Base-by-base conservation (phyloP, 2,888 invertebrate species). In the Notodonta dromedarius region DNA sequence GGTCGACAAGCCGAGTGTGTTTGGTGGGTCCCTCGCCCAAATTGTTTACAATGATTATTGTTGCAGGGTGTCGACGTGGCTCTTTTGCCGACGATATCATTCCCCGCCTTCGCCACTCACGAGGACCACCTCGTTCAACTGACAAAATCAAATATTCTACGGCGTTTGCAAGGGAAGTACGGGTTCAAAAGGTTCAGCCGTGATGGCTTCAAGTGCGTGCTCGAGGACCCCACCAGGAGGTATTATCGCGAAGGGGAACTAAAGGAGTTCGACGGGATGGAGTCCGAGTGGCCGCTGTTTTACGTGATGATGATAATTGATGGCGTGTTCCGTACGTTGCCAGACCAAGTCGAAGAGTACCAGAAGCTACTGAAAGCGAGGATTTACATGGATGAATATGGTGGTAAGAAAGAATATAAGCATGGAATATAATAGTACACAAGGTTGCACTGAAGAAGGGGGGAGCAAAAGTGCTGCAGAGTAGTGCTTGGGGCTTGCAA, bases 231-330 rank as follows among this genome's bases (percentile, higher is more conserved):
- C 51, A 94, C 94, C 58, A 94, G 96, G 70, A 93, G 95, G 88
- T 98, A 97, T 90, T 99, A 99, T 85, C 95, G 96, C 71, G 96
- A 97, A 78, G 98, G 98, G 14, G 99, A 99, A 92, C 95, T 99
- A 3, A 98, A 98, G 88, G 96, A 98, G 81, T 99, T 99, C 90
- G 99, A 99, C 82, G 97, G 97, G 53, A 95, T 99, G 13, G 99
- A 99, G 91, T 98, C 98, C 71, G 99, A 99, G 87, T 99, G 99
- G 99, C 99, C 99, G 0, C 88, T 99, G 57, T 99, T 99, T 89
- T 98, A 97, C 82, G 96, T 98, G 53, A 97, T 97, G 86, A 97
- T 99, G 96, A 97, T 99, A 56, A 98, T 99, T 73, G 99, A 99
- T 86, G 98, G 99, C 11, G 97, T 98, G 57, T 98, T 98, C 83